A percentile compares a stretch with the other conserved stretches of the same genome.
Conservation (phyloP, 2,797 vertebrate genomes). For the Anguilla marmorata region DNA sequence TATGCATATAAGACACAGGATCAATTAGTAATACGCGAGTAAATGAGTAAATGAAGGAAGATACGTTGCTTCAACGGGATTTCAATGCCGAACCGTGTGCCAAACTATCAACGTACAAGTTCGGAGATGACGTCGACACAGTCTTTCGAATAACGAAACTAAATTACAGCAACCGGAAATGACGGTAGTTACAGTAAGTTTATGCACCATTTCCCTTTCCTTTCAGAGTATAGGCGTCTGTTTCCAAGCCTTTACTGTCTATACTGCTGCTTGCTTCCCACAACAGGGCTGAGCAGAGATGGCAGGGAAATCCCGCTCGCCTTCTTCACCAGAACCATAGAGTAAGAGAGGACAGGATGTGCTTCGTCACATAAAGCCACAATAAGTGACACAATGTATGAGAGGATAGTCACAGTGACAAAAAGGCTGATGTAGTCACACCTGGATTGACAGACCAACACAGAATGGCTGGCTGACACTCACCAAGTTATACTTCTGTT, state of each 20-base stretch:
- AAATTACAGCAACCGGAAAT: constrained; percentile 51
- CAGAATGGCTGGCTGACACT: background rate
- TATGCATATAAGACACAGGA: background rate
- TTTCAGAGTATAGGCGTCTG: background rate
- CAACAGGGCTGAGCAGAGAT: constrained; percentile 23
- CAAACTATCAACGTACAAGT: background rate
- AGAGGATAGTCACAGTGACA: background rate
- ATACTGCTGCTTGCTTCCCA: constrained; percentile 37
- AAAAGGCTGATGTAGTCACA: background rate
- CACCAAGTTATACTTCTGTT: background rate
- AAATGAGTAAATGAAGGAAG: background rate
- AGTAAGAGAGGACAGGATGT: background rate
- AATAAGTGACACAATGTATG: constrained; percentile 45
- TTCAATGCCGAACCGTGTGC: background rate
- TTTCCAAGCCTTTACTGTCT: background rate
- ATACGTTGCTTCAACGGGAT: background rate
- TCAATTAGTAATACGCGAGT: background rate
- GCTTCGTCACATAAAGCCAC: background rate
- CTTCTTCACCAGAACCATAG: constrained; percentile 56
- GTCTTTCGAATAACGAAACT: constrained; percentile 45
- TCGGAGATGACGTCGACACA: constrained; percentile 23
- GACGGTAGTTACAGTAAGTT: constrained; percentile 53
- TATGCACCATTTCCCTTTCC: constrained; percentile 11
- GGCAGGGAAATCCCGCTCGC: constrained; percentile 50
- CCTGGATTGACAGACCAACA: background rate